phyloP scores from a whole-genome alignment of 2,113 vertebrate genomes.

The Phasianus colchicus region DNA sequence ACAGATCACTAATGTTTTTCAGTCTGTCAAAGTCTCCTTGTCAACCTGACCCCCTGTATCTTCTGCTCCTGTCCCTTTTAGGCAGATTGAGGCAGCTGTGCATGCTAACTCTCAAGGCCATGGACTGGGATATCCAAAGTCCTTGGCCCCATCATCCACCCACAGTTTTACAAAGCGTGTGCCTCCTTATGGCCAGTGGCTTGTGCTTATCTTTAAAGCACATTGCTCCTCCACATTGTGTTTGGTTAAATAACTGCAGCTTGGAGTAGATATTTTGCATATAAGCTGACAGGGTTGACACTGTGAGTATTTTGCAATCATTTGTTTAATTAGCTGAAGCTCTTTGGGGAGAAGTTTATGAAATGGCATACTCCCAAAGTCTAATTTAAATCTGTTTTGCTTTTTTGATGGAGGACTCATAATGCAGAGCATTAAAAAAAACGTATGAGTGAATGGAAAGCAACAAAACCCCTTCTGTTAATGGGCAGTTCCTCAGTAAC shows the following conservation, averaged over 20 bases:
- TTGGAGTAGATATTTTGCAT: conserved; percentile 19
- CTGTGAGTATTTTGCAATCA: conserved; percentile 71
- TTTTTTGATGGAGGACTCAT: conserved; percentile 21
- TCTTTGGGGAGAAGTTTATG: conserved; percentile 72
- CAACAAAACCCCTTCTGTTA: background rate
- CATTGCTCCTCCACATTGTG: background rate
- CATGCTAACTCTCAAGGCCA: background rate
- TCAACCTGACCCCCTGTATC: background rate
- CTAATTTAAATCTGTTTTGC: conserved; percentile 67
- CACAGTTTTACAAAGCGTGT: background rate
- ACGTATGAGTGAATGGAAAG: conserved; percentile 27
- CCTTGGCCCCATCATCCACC: background rate
- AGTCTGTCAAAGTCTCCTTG: background rate
- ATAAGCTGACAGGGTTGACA: conserved; percentile 58
- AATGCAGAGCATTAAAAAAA: conserved; percentile 37
- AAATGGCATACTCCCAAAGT: conserved; percentile 69
- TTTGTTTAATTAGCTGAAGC: conserved; percentile 80
- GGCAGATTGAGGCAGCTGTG: accelerated
- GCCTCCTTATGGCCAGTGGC: background rate
- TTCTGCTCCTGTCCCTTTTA: background rate
- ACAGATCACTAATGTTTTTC: background rate
- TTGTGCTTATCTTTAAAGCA: conserved; percentile 6
- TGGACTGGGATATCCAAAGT: background rate
- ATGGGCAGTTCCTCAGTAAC: background rate
- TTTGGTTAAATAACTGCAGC: conserved; percentile 2